These are phyloP conservation scores for Rhinolophus ferrumequinum DNA, from an alignment of 2,113 vertebrate species.

Conservation along the genomic window DNA sequence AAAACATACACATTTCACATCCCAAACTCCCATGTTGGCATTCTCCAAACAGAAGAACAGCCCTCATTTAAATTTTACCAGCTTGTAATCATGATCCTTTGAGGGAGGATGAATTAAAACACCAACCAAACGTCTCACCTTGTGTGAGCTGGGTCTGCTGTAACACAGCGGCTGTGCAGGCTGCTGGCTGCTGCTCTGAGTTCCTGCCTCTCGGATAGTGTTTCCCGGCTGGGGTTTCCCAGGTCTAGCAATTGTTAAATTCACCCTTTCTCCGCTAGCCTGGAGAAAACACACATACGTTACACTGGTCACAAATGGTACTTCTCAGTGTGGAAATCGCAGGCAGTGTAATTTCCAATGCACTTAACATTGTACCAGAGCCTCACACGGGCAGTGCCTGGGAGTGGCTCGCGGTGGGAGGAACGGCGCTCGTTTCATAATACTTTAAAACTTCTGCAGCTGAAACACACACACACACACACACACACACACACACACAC, in stretches of 20 bases:
- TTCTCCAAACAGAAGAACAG: neutral
- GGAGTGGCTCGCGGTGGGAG: neutral
- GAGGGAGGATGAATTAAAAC: neutral
- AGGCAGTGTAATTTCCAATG: neutral
- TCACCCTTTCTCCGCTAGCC: slow-evolving; percentile 97
- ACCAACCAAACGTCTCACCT: slow-evolving; percentile 84
- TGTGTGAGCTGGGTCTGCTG: slow-evolving; percentile 88
- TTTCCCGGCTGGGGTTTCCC: slow-evolving; percentile 90
- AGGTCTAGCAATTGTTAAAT: slow-evolving; percentile 92
- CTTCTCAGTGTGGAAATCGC: neutral
- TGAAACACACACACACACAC: neutral
- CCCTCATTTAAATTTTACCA: neutral
- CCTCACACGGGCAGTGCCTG: neutral
- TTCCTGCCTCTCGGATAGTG: slow-evolving; percentile 90
- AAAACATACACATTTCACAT: neutral
- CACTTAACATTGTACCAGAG: neutral
- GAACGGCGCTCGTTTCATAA: neutral
- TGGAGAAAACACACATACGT: slow-evolving; percentile 77
- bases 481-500: neutral
- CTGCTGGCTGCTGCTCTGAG: slow-evolving; percentile 91
- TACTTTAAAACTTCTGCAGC: neutral
- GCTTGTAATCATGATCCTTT: neutral
- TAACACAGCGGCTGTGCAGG: slow-evolving; percentile 84
- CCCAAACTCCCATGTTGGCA: neutral
- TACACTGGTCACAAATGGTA: neutral